phyloP scores from a whole-genome alignment of 2,888 invertebrate species.

The Argyresthia goedartella region DNA sequence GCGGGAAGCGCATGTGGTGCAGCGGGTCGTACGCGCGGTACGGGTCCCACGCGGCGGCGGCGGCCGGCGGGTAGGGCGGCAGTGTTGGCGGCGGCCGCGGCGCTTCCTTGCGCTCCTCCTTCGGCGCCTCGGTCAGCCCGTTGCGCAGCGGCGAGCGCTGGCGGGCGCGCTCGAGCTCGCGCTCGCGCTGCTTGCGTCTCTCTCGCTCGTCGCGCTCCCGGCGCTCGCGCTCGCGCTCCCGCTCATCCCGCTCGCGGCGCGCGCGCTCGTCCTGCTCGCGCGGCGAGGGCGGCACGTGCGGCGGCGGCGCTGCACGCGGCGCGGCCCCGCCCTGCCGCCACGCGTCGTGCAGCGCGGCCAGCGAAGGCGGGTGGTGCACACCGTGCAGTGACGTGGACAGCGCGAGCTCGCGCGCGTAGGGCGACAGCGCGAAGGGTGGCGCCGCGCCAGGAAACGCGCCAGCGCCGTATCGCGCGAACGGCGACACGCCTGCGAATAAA shows the following conservation, averaged over 20 bases:
- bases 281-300: slow-evolving; percentile 35
- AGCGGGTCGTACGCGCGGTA: slow-evolving; percentile 78
- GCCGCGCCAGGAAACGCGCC: slow-evolving; percentile 74
- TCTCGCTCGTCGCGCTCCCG: slow-evolving; percentile 70
- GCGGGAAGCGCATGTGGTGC: slow-evolving; percentile 78
- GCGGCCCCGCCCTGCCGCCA: slow-evolving; percentile 51
- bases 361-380: slow-evolving; percentile 51
- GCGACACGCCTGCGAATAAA: slow-evolving; percentile 77
- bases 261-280: slow-evolving; percentile 60
- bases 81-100: slow-evolving; percentile 58
- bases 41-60: slow-evolving; percentile 75
- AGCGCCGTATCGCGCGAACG: slow-evolving; percentile 84
- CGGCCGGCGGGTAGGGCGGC: slow-evolving; percentile 71
- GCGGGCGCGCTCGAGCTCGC: slow-evolving; percentile 73
- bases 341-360: slow-evolving; percentile 51
- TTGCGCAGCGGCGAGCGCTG: slow-evolving; percentile 84
- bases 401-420: slow-evolving; percentile 76
- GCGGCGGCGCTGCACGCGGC: too few species aligned
- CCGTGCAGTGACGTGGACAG: slow-evolving; percentile 52
- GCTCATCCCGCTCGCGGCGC: slow-evolving; percentile 71
- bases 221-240: slow-evolving; percentile 59
- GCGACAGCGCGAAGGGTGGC: slow-evolving; percentile 77
- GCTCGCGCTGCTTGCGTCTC: slow-evolving; percentile 70
- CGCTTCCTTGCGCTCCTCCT: slow-evolving; percentile 66
- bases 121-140: slow-evolving; percentile 63